A percentile compares a stretch with the other conserved stretches of the same genome.
These are phyloP conservation scores for Sebastes oblongus DNA, from an alignment of 2,797 vertebrate species.

Conservation along the genomic window DNA sequence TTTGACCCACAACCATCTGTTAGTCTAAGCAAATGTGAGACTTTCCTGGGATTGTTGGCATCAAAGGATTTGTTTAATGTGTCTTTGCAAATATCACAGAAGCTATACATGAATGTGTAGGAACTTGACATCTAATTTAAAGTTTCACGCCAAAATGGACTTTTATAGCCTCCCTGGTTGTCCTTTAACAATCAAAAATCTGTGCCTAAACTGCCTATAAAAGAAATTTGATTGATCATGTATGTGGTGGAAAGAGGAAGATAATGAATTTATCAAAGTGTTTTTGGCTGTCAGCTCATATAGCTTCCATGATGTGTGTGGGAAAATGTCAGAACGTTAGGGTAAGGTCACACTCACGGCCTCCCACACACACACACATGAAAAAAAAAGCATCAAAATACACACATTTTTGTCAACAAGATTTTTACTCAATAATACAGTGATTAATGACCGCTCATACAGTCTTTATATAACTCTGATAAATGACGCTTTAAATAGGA, in stretches of 20 bases:
- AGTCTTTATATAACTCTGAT: conserved; percentile 41
- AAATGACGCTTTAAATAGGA: conserved; percentile 58
- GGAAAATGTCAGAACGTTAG: conserved; percentile 71
- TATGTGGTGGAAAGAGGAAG: conserved; percentile 47
- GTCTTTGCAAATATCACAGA: background rate
- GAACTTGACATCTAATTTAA: background rate
- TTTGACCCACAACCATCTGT: conserved; percentile 44
- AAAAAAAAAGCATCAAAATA: conserved; percentile 4
- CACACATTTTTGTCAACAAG: conserved; percentile 6
- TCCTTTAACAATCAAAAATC: background rate
- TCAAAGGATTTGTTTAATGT: conserved; percentile 1
- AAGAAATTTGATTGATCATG: conserved; percentile 58
- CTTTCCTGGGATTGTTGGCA: conserved; percentile 7
- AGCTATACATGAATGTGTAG: background rate
- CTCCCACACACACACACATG: background rate
- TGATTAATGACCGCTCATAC: conserved; percentile 50
- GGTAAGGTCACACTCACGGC: conserved; percentile 47
- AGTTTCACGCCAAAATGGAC: background rate
- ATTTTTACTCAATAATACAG: conserved; percentile 6
- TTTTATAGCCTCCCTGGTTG: background rate
- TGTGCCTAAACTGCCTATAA: background rate
- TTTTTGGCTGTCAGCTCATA: conserved; percentile 46
- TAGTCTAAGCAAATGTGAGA: conserved; percentile 21
- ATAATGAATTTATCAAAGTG: conserved; percentile 63
- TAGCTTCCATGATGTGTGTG: conserved; percentile 63